Percentiles rank a stretch among this genome's conserved stretches.
Evolutionary conservation across 2,888 invertebrate species (phyloP).

Genomic region (Phragmatobia fuliginosa): DNA sequence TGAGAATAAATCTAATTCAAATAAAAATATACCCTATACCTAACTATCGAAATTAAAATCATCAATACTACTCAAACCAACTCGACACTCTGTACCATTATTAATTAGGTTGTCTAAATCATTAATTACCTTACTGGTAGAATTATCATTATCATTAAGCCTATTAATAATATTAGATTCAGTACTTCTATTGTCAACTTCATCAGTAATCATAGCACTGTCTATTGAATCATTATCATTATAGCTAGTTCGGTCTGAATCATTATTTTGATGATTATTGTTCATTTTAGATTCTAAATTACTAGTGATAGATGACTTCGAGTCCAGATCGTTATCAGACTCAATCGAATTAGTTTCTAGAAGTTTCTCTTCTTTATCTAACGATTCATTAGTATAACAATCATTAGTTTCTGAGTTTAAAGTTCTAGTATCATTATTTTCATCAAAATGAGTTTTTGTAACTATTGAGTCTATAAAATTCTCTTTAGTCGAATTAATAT

Average conservation of each 20-base stretch:
- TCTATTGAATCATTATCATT: slow-evolving; percentile 8
- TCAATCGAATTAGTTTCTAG: slow-evolving; percentile 1
- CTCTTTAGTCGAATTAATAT: slow-evolving; percentile 5
- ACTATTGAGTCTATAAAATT: background rate
- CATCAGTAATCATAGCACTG: background rate
- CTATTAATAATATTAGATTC: slow-evolving; percentile 5
- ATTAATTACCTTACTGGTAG: slow-evolving; percentile 3
- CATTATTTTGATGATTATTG: slow-evolving; percentile 3
- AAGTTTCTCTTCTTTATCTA: background rate
- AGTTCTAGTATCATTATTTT: background rate
- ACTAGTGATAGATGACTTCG: background rate
- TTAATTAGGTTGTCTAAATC: slow-evolving; percentile 9
- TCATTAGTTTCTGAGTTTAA: background rate
- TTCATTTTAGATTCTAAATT: background rate
- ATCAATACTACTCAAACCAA: slow-evolving; percentile 12
- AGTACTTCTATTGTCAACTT: background rate
- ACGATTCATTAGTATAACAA: background rate
- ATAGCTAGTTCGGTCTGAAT: background rate
- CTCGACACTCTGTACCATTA: background rate
- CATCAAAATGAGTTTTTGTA: background rate
- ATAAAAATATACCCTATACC: slow-evolving; percentile 1
- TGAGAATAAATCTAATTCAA: background rate
- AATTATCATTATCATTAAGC: slow-evolving; percentile 4
- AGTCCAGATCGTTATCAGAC: background rate
- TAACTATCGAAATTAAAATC: slow-evolving; percentile 21